These are phyloP conservation scores for Tokudaia muenninki DNA, from an alignment of 2,797 vertebrate genomes.

Conservation along the genomic window DNA sequence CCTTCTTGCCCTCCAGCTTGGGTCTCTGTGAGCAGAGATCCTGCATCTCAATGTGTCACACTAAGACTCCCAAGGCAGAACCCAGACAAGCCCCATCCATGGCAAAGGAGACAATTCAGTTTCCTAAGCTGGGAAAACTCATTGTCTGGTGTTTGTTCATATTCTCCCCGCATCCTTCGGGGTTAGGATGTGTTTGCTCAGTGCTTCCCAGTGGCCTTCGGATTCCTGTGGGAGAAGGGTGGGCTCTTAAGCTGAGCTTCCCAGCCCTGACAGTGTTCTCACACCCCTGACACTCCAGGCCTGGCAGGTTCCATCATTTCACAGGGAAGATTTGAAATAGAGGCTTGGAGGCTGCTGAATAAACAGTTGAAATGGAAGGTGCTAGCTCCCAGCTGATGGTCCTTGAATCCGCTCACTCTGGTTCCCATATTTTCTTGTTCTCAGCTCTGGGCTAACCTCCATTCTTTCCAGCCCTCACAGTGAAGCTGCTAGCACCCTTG, in stretches of 20 bases:
- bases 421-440: background rate
- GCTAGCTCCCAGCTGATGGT: no score
- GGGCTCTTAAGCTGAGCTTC: rapidly evolving
- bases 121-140: background rate
- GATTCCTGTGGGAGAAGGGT: rapidly evolving
- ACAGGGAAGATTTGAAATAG: background rate
- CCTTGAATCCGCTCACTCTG: background rate
- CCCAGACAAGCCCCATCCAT: background rate
- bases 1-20: background rate
- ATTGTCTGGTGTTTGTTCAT: rapidly evolving
- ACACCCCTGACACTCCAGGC: background rate
- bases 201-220: rapidly evolving
- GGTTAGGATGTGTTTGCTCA: background rate
- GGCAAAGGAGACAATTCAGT: background rate
- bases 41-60: rapidly evolving
- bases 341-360: background rate
- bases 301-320: background rate
- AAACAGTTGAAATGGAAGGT: background rate
- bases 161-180: background rate
- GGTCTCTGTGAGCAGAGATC: background rate
- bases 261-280: background rate
- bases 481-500: background rate
- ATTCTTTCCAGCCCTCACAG: background rate
- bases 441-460: background rate
- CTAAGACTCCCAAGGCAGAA: background rate